Percentiles rank a stretch among this genome's conserved stretches.
Evolutionary conservation across 2,113 vertebrate genomes (phyloP).

Genomic region (Rhynchomys soricoides): DNA sequence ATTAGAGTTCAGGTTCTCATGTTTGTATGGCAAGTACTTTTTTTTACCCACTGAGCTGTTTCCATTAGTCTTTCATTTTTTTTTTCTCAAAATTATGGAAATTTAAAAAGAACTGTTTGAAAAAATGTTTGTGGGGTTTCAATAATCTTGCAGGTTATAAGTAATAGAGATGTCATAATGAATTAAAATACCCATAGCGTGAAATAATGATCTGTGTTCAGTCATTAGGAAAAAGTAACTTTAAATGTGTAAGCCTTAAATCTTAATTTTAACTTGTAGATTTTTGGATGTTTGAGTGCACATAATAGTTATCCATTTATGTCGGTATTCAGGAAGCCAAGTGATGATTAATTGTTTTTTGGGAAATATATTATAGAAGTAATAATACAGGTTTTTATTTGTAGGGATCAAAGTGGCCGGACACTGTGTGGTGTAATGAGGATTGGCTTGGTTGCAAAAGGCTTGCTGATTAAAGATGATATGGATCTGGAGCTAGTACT

Average conservation of each 20-base stretch:
- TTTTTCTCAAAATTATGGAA: neutral
- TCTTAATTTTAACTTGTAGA: neutral
- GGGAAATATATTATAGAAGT: constrained; percentile 68
- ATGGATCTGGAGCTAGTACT: constrained; percentile 99
- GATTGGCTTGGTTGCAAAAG: constrained; percentile 98
- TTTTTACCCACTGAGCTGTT: neutral
- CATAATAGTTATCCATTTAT: neutral
- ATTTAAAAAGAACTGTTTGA: constrained; percentile 28
- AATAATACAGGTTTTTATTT: constrained; percentile 73
- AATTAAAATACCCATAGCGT: constrained; percentile 16
- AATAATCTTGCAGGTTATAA: constrained; percentile 21
- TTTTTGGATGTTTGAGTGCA: constrained; percentile 7
- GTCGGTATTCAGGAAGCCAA: constrained; percentile 23
- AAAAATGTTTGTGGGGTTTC: neutral
- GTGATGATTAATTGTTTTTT: constrained; percentile 47
- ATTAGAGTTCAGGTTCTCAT: neutral
- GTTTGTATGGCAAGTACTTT: neutral
- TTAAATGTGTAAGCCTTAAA: constrained; percentile 41
- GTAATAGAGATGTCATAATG: constrained; percentile 12
- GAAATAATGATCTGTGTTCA: neutral
- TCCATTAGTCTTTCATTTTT: neutral
- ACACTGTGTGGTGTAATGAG: constrained; percentile 97
- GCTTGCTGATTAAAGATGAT: constrained; percentile 98
- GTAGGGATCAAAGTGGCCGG: constrained; percentile 93
- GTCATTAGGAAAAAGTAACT: constrained; percentile 14